Conservation (phyloP, 2,888 invertebrate species). For the Galerucella calmariensis region DNA sequence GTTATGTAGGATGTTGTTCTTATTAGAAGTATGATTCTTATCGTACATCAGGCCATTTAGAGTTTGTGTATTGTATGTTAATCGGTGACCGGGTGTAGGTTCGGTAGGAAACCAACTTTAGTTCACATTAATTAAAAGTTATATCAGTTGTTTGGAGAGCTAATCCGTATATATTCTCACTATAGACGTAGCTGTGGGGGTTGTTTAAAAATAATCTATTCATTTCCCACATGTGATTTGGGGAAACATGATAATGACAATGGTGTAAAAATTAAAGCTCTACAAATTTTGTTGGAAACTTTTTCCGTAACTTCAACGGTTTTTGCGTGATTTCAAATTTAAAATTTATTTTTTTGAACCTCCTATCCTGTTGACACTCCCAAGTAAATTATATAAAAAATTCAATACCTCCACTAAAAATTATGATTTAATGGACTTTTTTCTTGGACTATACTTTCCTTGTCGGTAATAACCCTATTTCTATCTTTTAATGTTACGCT, state of each 20-base stretch:
- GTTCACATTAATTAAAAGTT: slow-evolving; percentile 41
- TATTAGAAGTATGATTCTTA: slow-evolving; percentile 28
- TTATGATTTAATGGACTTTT: too few species aligned
- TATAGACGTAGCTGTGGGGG: slow-evolving; percentile 7
- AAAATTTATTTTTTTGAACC: too few species aligned
- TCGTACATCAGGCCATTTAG: slow-evolving; percentile 31
- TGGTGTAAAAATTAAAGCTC: too few species aligned
- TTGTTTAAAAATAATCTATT: neutral
- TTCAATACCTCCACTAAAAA: too few species aligned
- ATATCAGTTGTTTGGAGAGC: slow-evolving; percentile 34
- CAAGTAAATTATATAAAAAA: too few species aligned
- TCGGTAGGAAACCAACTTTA: slow-evolving; percentile 22
- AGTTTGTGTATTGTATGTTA: slow-evolving; percentile 35
- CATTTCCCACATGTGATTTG: too few species aligned
- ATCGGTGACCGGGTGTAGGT: slow-evolving; percentile 24
- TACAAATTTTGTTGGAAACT: too few species aligned
- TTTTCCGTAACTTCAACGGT: too few species aligned
- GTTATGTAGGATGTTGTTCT: neutral
- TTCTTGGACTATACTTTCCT: too few species aligned
- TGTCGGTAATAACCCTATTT: neutral
- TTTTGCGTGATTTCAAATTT: too few species aligned
- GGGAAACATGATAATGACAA: too few species aligned
- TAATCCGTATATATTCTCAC: slow-evolving; percentile 9
- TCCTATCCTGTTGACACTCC: too few species aligned
- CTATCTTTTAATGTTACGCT: neutral